Evolutionary conservation across 1,140 invertebrate species (phyloP).

Genomic region (Lucilia sericata): DNA sequence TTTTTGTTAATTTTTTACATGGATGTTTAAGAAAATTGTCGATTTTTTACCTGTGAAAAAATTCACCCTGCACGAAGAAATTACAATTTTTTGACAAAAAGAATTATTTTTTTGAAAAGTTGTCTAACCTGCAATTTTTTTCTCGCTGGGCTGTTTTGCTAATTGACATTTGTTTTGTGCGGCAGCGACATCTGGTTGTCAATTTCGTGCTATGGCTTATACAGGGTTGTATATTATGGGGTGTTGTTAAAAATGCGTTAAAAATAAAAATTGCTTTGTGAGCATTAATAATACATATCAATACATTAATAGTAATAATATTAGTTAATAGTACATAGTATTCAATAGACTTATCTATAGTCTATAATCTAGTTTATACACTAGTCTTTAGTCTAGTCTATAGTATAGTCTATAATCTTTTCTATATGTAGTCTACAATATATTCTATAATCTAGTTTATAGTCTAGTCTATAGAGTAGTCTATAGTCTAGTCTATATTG

Average conservation of each 20-base stretch:
- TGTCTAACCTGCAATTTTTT: conserved; percentile 36
- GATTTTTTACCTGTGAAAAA: conserved; percentile 49
- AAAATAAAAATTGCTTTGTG: too few species aligned
- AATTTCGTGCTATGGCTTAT: background rate
- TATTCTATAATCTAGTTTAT: too few species aligned
- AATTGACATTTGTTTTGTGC: conserved; percentile 3
- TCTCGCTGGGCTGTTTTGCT: background rate
- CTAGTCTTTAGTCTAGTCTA: too few species aligned
- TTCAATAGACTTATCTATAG: too few species aligned
- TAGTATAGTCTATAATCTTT: too few species aligned
- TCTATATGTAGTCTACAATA: too few species aligned
- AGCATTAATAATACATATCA: too few species aligned
- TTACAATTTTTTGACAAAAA: conserved; percentile 47
- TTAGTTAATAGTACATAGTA: too few species aligned
- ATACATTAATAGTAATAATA: too few species aligned
- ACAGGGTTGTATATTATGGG: background rate
- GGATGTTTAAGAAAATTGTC: conserved; percentile 41
- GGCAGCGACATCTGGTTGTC: background rate
- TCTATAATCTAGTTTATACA: too few species aligned
- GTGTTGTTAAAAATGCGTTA: background rate
- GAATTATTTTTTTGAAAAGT: conserved; percentile 35
- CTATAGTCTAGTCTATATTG: too few species aligned
- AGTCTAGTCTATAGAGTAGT: too few species aligned
- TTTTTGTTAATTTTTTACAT: conserved; percentile 15
- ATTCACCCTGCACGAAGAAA: conserved; percentile 22